Percentiles rank a stretch among this genome's conserved stretches.
phyloP scores from a whole-genome alignment of 1,140 invertebrate species.

The Acromyrmex echinatior region DNA sequence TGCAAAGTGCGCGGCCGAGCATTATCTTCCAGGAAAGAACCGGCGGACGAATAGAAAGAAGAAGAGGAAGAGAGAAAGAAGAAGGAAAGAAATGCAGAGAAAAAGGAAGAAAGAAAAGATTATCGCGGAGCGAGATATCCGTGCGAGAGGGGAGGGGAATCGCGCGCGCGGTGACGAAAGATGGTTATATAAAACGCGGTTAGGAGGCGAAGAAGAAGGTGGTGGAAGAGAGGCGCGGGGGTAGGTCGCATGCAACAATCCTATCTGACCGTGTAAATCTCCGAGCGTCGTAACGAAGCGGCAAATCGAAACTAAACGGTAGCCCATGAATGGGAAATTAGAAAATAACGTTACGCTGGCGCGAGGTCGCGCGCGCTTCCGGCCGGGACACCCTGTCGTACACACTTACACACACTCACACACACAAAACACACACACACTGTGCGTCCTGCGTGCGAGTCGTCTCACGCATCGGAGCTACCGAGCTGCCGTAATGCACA shows the following conservation, averaged over 20 bases:
- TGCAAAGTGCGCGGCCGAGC: conserved; percentile 79
- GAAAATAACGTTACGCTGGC: conserved; percentile 82
- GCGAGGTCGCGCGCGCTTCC: conserved; percentile 78
- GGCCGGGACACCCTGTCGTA: conserved; percentile 72
- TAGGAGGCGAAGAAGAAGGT: conserved; percentile 12
- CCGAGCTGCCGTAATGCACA: conserved; percentile 62
- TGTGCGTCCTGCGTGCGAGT: conserved; percentile 47
- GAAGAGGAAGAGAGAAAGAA: conserved; percentile 59
- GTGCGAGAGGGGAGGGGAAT: conserved; percentile 57
- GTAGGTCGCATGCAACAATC: conserved; percentile 79
- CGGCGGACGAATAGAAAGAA: conserved; percentile 25
- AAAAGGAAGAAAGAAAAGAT: conserved; percentile 60
- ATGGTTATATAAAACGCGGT: conserved; percentile 81
- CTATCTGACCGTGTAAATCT: conserved; percentile 84
- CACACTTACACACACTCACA: no score
- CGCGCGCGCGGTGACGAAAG: conserved; percentile 80
- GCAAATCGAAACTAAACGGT: conserved; percentile 84
- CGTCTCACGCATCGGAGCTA: conserved; percentile 60
- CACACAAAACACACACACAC: no score
- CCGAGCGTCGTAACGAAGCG: conserved; percentile 82
- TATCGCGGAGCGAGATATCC: conserved; percentile 72
- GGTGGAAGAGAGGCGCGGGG: background rate
- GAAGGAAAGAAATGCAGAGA: conserved; percentile 60
- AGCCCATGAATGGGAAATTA: conserved; percentile 83
- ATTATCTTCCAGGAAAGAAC: conserved; percentile 79